Evolutionary conservation across 2,113 vertebrate species (phyloP).

Genomic region (Pampusana beccarii): DNA sequence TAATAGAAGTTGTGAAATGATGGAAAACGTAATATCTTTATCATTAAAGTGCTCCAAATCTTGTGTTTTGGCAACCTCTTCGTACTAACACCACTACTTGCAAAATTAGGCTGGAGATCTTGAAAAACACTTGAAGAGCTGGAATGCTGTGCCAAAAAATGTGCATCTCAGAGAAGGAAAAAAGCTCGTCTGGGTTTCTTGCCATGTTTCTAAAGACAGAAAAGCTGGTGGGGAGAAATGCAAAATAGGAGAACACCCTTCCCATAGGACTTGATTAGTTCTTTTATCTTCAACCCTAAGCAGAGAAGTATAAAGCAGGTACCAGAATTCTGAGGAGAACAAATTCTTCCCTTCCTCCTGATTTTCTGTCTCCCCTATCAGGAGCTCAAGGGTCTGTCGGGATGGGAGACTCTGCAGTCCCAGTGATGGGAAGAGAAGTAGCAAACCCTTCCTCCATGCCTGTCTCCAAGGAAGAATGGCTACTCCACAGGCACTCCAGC

Average conservation of each 20-base stretch:
- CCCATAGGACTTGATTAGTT: background rate
- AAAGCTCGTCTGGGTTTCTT: background rate
- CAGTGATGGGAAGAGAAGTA: background rate
- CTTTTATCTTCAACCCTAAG: background rate
- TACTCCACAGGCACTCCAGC: rapidly evolving
- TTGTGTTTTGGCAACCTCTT: background rate
- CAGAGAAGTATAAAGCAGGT: background rate
- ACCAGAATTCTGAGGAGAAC: background rate
- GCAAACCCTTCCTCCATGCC: background rate
- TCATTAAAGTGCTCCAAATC: background rate
- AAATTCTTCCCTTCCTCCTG: background rate
- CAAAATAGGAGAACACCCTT: background rate
- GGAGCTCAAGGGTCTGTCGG: background rate
- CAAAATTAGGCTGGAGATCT: background rate
- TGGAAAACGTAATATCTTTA: background rate
- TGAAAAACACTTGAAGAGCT: background rate
- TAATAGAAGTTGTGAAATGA: background rate
- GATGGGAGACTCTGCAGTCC: background rate
- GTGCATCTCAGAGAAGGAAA: background rate
- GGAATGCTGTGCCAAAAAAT: background rate
- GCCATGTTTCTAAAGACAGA: background rate
- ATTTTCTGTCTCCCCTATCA: background rate
- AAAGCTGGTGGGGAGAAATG: background rate
- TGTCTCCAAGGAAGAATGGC: background rate
- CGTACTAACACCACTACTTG: background rate